Conservation (phyloP, 2,888 invertebrate genomes). For the Prenolepis imparis region DNA sequence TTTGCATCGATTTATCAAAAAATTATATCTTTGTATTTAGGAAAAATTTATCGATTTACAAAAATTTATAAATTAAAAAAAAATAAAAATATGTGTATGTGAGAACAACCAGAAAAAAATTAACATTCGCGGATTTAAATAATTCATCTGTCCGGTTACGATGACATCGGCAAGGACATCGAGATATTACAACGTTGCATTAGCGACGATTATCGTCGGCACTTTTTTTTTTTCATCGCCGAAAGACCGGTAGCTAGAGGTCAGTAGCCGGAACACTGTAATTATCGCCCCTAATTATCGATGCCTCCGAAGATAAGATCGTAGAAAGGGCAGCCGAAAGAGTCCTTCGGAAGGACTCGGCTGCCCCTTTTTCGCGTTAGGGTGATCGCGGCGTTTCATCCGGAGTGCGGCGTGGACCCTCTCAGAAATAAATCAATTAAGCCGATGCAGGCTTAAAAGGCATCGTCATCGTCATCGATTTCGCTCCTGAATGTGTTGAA, state of each 20-base stretch:
- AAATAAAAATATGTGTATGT: background rate
- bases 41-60: background rate
- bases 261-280: slow-evolving; percentile 73
- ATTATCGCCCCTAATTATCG: slow-evolving; percentile 77
- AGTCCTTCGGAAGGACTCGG: slow-evolving; percentile 64
- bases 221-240: slow-evolving; percentile 25
- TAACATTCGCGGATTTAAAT: slow-evolving; percentile 3
- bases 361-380: slow-evolving; percentile 57
- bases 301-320: slow-evolving; percentile 73
- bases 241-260: slow-evolving; percentile 74
- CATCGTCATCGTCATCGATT: slow-evolving; percentile 80
- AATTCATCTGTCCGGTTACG: background rate
- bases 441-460: slow-evolving; percentile 81
- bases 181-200: slow-evolving; percentile 51
- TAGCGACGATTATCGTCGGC: slow-evolving; percentile 42
- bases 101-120: background rate
- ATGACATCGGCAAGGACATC: slow-evolving; percentile 43
- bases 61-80: background rate
- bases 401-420: slow-evolving; percentile 62
- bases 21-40: background rate
- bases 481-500: slow-evolving; percentile 58
- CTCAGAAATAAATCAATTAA: slow-evolving; percentile 84
- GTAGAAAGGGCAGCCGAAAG: slow-evolving; percentile 71
- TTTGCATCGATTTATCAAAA: background rate
- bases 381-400: slow-evolving; percentile 25